Percentiles rank a stretch among this genome's conserved stretches.
Evolutionary conservation across 2,888 invertebrate species (phyloP).

Genomic region (Cremastobaeus sp.): DNA sequence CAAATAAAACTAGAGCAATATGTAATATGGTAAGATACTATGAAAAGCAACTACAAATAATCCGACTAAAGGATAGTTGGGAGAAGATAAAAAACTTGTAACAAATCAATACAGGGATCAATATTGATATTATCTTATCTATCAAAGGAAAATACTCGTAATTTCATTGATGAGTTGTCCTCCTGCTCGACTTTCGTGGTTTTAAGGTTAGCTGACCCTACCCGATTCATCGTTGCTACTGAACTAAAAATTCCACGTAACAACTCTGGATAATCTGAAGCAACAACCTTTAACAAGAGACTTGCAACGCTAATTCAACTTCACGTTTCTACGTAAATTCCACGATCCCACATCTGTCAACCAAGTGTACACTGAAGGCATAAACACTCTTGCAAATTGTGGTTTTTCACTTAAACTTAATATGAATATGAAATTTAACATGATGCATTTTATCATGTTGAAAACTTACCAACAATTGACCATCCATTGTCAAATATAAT

Average conservation of each 20-base stretch:
- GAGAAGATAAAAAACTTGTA: too few species aligned
- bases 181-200: not conserved
- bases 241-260: constrained; percentile 27
- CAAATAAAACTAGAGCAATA: too few species aligned
- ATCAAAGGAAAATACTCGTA: too few species aligned
- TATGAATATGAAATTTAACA: not conserved
- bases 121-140: too few species aligned
- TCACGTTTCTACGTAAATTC: constrained; percentile 16
- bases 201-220: constrained; percentile 24
- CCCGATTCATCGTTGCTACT: constrained; percentile 12
- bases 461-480: constrained; percentile 27
- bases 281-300: not conserved
- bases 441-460: not conserved
- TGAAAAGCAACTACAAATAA: too few species aligned
- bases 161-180: not conserved
- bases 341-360: constrained; percentile 16
- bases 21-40: too few species aligned
- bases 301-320: constrained; percentile 18
- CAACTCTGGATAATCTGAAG: not conserved
- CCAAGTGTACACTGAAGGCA: not conserved
- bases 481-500: constrained; percentile 7
- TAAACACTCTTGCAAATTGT: not conserved
- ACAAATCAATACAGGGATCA: too few species aligned
- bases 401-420: not conserved
- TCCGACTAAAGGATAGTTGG: too few species aligned